phyloP scores from a whole-genome alignment of 2,113 vertebrate genomes.

The Psettodes erumei region DNA sequence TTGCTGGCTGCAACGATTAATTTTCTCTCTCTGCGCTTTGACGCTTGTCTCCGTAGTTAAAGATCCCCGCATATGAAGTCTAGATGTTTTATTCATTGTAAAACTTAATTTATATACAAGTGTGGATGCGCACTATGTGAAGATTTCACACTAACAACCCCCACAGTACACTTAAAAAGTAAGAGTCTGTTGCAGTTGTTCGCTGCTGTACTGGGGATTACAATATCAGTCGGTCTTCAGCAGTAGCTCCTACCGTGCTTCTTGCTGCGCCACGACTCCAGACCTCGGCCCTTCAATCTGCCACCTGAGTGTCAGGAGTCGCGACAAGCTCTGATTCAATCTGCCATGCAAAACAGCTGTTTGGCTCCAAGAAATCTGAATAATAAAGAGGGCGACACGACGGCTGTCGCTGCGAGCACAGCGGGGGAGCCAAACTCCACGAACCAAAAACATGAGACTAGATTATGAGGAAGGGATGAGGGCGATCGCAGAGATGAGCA shows the following conservation, averaged over 20 bases:
- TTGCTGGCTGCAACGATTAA: conserved; percentile 66
- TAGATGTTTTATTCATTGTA: conserved; percentile 74
- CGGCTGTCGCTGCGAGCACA: conserved; percentile 68
- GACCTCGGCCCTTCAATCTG: conserved; percentile 47
- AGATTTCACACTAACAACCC: conserved; percentile 49
- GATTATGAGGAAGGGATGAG: conserved; percentile 66
- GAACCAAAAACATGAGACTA: conserved; percentile 73
- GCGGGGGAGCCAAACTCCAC: conserved; percentile 62
- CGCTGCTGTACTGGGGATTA: conserved; percentile 11
- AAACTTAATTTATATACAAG: conserved; percentile 71
- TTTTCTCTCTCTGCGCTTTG: conserved; percentile 64
- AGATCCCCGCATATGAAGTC: conserved; percentile 52
- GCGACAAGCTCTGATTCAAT: conserved; percentile 73
- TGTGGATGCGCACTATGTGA: conserved; percentile 36
- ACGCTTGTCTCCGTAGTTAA: conserved; percentile 62
- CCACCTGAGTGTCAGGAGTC: conserved; percentile 61
- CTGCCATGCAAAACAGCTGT: conserved; percentile 81
- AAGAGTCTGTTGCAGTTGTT: conserved; percentile 35
- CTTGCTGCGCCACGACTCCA: conserved; percentile 22
- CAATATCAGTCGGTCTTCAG: conserved; percentile 21
- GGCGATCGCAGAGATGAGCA: conserved; percentile 59
- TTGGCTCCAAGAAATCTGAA: conserved; percentile 77
- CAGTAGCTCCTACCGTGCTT: conserved; percentile 13
- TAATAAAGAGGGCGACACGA: conserved; percentile 77
- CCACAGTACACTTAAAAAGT: conserved; percentile 51